A percentile compares a stretch with the other conserved stretches of the same genome.
These are phyloP conservation scores for Psittacula derbiana DNA, from an alignment of 2,797 vertebrate species.

Conservation along the genomic window DNA sequence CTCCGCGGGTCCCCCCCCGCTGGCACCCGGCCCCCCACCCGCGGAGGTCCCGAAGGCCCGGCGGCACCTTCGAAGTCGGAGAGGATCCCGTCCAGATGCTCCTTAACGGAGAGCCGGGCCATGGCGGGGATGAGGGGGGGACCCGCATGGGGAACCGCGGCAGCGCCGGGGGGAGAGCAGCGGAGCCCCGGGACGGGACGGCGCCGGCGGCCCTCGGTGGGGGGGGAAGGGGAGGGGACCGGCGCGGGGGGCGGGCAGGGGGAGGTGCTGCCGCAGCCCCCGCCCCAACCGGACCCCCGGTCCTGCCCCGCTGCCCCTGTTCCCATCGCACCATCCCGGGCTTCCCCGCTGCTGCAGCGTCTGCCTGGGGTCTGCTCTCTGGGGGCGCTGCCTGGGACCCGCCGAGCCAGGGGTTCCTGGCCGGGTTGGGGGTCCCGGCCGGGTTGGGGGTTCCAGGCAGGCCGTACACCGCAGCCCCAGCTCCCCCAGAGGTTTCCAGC, in stretches of 20 bases:
- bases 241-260: not conserved
- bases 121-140: slow-evolving; percentile 64
- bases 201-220: not conserved
- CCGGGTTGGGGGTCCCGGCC: too few relatives aligned
- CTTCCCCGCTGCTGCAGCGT: not conserved
- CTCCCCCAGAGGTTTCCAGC: not conserved
- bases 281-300: not conserved
- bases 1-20: not conserved
- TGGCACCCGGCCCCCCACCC: not conserved
- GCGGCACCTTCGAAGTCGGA: slow-evolving; percentile 87
- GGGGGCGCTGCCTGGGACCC: not conserved
- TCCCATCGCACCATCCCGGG: not conserved
- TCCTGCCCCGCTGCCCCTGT: not conserved
- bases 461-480: fast-evolving
- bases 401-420: too few relatives aligned
- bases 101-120: slow-evolving; percentile 85
- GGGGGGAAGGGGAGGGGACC: not conserved
- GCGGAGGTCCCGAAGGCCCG: not conserved
- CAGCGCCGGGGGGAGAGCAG: not conserved
- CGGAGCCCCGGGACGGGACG: not conserved
- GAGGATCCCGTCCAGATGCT: slow-evolving; percentile 88
- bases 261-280: not conserved
- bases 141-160: not conserved
- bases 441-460: not conserved
- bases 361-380: too few relatives aligned